phyloP scores from a whole-genome alignment of 2,888 invertebrate species.

The Nesidiocoris tenuis region DNA sequence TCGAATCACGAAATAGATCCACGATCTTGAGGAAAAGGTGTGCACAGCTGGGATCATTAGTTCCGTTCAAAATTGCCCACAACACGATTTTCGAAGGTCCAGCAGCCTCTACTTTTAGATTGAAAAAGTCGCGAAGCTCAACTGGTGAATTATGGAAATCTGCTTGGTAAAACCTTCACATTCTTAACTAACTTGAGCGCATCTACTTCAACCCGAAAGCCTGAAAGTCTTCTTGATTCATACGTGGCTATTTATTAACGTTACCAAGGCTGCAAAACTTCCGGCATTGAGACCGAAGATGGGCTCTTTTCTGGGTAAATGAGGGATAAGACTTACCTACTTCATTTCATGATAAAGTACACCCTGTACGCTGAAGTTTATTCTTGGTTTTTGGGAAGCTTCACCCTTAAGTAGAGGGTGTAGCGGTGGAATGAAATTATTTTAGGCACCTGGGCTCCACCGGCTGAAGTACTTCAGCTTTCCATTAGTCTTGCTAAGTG shows the following conservation, averaged over 20 bases:
- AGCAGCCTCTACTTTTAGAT: no score
- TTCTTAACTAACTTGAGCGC: no score
- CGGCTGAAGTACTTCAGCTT: constrained; percentile 29
- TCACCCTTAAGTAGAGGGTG: neutral
- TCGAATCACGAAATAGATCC: no score
- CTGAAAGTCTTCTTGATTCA: neutral
- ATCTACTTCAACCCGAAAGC: no score
- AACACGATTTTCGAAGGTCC: no score
- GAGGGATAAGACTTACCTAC: constrained; percentile 11
- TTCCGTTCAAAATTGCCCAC: no score
- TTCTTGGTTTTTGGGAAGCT: constrained; percentile 8
- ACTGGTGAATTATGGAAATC: no score
- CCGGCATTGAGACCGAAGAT: neutral
- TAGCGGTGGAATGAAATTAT: constrained; percentile 20
- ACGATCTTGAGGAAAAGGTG: no score
- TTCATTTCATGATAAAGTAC: constrained; percentile 26
- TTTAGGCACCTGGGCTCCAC: constrained; percentile 29
- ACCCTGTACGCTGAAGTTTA: constrained; percentile 24
- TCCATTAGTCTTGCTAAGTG: constrained; percentile 41
- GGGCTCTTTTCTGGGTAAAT: neutral
- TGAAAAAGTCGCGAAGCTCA: no score
- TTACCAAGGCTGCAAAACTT: neutral
- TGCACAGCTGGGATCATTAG: no score
- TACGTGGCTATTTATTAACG: neutral
- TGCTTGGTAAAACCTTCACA: no score